Conservation (phyloP, 2,888 invertebrate species). For the Hofmannophila pseudospretella region DNA sequence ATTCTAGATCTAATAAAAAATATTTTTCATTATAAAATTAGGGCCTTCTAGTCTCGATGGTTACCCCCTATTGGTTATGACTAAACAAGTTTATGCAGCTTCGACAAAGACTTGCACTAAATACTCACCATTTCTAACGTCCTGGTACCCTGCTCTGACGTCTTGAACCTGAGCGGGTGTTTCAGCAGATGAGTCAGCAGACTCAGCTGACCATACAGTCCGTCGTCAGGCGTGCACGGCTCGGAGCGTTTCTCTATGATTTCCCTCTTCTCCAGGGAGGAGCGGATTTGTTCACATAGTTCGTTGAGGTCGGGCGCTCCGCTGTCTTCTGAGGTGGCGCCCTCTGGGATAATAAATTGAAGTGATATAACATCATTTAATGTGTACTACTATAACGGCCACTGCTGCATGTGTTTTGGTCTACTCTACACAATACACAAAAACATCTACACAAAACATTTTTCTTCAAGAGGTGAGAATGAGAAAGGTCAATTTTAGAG, state of each 20-base stretch:
- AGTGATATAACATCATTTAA: neutral
- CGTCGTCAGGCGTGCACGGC: slow-evolving; percentile 92
- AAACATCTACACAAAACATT: too few relatives aligned
- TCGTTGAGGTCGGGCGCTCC: slow-evolving; percentile 81
- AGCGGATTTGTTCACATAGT: slow-evolving; percentile 84
- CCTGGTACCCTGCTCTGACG: slow-evolving; percentile 84
- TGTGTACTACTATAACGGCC: neutral
- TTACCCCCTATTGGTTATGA: too few relatives aligned
- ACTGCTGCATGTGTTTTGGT: too few relatives aligned
- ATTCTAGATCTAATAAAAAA: too few relatives aligned
- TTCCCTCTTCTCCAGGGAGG: slow-evolving; percentile 86
- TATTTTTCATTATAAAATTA: too few relatives aligned
- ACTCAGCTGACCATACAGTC: slow-evolving; percentile 91
- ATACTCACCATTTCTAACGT: slow-evolving; percentile 78
- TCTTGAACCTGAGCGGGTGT: slow-evolving; percentile 92
- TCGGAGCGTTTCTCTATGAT: slow-evolving; percentile 89
- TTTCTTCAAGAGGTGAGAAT: too few relatives aligned
- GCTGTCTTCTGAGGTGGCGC: slow-evolving; percentile 66
- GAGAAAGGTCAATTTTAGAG: too few relatives aligned
- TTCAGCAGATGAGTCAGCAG: slow-evolving; percentile 92
- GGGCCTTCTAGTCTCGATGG: too few relatives aligned
- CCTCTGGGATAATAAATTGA: slow-evolving; percentile 35
- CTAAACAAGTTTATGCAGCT: too few relatives aligned
- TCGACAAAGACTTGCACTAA: too few relatives aligned
- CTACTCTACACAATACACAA: too few relatives aligned